Conservation (phyloP, 2,113 vertebrate species). For the Thomomys bottae region DNA sequence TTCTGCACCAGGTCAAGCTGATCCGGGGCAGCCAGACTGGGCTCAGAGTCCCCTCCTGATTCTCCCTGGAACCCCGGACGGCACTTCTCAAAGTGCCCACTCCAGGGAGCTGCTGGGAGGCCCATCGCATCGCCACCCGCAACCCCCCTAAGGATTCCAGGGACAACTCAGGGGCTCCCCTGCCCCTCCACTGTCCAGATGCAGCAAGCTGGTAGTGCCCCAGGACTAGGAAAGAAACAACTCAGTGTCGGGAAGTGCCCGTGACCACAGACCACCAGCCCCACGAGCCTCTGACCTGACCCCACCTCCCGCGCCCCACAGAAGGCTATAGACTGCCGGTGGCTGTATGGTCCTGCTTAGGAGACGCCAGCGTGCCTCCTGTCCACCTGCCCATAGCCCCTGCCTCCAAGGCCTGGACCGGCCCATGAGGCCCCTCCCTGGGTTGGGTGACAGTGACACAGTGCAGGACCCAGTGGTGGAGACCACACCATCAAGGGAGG, state of each 20-base stretch:
- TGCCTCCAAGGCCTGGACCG: no score
- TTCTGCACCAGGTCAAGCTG: background rate
- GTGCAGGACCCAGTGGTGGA: background rate
- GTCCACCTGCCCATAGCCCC: background rate
- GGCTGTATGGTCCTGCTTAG: fast-evolving
- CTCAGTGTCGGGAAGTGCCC: background rate
- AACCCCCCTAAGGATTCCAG: background rate
- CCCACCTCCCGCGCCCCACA: background rate
- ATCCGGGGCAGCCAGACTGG: fast-evolving
- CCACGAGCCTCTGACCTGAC: background rate
- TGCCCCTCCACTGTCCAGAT: background rate
- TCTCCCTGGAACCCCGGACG: background rate
- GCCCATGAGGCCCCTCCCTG: no score
- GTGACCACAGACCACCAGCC: fast-evolving
- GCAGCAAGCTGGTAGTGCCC: fast-evolving
- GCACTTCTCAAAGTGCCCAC: fast-evolving
- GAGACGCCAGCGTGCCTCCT: fast-evolving
- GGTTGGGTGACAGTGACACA: fast-evolving
- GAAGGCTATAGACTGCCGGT: background rate
- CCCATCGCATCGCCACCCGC: fast-evolving
- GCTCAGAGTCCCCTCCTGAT: fast-evolving
- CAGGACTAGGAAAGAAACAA: background rate
- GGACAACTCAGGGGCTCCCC: fast-evolving
- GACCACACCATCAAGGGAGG: fast-evolving
- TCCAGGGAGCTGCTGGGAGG: background rate